Conservation (phyloP, 2,888 invertebrate species). For the Acanthopleura granulata region DNA sequence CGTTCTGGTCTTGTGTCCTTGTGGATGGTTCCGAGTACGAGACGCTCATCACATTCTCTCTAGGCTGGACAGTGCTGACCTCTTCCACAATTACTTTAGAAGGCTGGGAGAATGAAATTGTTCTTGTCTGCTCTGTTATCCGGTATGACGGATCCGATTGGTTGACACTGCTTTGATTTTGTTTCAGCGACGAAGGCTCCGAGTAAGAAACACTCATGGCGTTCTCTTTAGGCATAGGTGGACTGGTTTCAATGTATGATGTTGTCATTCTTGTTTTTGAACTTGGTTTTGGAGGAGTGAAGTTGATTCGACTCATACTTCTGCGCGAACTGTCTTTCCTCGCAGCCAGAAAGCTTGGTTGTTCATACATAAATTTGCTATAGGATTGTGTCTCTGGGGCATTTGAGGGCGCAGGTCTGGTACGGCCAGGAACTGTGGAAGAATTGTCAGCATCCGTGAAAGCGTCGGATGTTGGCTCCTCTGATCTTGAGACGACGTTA, state of each 20-base stretch:
- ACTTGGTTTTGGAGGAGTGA: slow-evolving; percentile 1
- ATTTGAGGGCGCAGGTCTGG: background rate
- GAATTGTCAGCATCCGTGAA: background rate
- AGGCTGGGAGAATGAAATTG: no score
- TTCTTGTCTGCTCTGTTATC: no score
- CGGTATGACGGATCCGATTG: no score
- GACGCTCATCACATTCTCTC: no score
- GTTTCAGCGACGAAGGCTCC: no score
- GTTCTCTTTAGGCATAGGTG: no score
- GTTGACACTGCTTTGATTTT: no score
- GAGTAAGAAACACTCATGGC: no score
- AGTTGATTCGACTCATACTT: slow-evolving; percentile 10
- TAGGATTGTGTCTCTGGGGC: background rate
- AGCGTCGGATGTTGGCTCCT: background rate
- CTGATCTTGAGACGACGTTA: background rate
- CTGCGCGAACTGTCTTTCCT: background rate
- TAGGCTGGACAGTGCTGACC: no score
- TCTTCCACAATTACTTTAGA: no score
- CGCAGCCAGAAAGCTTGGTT: background rate
- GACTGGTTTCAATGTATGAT: background rate
- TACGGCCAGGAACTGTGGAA: background rate
- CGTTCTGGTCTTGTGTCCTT: no score
- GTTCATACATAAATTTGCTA: slow-evolving; percentile 13
- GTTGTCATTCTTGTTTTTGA: slow-evolving; percentile 1
- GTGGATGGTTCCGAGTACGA: no score